Evolutionary conservation across 2,888 invertebrate species (phyloP).

Genomic region (Axea sp.): DNA sequence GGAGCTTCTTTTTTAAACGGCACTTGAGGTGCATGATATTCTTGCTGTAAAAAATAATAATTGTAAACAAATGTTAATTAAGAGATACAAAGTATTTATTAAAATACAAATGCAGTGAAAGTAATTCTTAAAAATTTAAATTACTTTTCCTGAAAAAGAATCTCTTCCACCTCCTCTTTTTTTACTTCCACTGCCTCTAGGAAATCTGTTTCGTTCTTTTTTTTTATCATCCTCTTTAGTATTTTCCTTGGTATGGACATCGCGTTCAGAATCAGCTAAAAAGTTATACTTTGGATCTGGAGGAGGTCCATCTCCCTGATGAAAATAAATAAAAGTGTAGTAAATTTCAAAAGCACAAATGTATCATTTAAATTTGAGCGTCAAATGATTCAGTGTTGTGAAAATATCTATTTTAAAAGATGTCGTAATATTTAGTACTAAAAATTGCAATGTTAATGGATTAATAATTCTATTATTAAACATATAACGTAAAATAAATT

Average conservation of each 20-base stretch:
- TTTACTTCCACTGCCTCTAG: slow-evolving; percentile 65
- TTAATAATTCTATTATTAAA: not conserved
- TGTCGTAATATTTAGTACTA: not conserved
- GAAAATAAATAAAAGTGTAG: not conserved
- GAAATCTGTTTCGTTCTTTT: slow-evolving; percentile 66
- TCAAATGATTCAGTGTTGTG: too few species aligned
- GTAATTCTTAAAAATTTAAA: too few species aligned
- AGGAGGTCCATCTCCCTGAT: slow-evolving; percentile 78
- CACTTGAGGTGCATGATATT: slow-evolving; percentile 58
- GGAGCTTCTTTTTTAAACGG: slow-evolving; percentile 68
- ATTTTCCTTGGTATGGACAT: slow-evolving; percentile 67
- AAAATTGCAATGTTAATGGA: not conserved
- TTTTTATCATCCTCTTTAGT: slow-evolving; percentile 67
- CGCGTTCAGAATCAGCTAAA: slow-evolving; percentile 78
- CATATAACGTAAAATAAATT: too few species aligned
- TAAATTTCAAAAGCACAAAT: not conserved
- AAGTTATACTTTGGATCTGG: slow-evolving; percentile 80
- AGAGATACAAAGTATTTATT: too few species aligned
- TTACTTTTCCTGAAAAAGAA: too few species aligned
- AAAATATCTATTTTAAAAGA: not conserved
- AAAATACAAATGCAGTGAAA: too few species aligned
- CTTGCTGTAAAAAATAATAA: slow-evolving; percentile 41
- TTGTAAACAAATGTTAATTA: too few species aligned
- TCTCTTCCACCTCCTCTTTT: slow-evolving; percentile 67
- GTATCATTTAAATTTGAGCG: too few species aligned